phyloP scores from a whole-genome alignment of 2,797 vertebrate species.

The Amblyopsis hoosieri region DNA sequence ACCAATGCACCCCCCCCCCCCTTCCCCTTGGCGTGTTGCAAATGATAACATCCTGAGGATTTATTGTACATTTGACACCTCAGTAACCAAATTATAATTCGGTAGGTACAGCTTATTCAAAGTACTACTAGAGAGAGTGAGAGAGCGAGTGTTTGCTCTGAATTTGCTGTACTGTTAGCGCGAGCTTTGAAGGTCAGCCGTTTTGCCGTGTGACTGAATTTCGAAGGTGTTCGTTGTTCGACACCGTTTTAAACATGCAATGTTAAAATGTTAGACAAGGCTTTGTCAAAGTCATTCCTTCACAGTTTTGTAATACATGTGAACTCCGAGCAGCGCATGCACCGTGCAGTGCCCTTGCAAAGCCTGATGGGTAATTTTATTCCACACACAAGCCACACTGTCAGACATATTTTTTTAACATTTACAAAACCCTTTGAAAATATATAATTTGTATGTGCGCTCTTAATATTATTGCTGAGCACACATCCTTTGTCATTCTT shows the following conservation, averaged over 20 bases:
- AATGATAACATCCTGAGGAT: slow-evolving; percentile 80
- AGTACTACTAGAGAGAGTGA: slow-evolving; percentile 20
- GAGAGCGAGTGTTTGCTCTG: slow-evolving; percentile 47
- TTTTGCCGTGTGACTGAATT: slow-evolving; percentile 43
- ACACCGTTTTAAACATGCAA: slow-evolving; percentile 18
- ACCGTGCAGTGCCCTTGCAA: background rate
- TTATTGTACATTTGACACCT: slow-evolving; percentile 78
- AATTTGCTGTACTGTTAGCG: slow-evolving; percentile 30
- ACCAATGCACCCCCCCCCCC: background rate
- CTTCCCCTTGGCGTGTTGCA: slow-evolving; percentile 55
- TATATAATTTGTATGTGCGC: no score
- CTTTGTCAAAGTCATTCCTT: background rate
- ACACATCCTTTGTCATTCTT: no score
- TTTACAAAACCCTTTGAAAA: no score
- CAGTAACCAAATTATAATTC: slow-evolving; percentile 78
- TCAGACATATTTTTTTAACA: no score
- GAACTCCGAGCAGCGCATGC: background rate
- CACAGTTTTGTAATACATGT: background rate
- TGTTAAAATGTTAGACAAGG: slow-evolving; percentile 11
- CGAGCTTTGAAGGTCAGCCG: slow-evolving; percentile 60
- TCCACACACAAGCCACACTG: slow-evolving; percentile 40
- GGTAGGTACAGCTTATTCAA: slow-evolving; percentile 63
- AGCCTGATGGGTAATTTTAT: background rate
- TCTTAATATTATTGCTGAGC: no score
- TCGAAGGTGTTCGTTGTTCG: slow-evolving; percentile 38